Base-by-base conservation (phyloP, 2,113 vertebrate species). In the Hemiprocne comata region DNA sequence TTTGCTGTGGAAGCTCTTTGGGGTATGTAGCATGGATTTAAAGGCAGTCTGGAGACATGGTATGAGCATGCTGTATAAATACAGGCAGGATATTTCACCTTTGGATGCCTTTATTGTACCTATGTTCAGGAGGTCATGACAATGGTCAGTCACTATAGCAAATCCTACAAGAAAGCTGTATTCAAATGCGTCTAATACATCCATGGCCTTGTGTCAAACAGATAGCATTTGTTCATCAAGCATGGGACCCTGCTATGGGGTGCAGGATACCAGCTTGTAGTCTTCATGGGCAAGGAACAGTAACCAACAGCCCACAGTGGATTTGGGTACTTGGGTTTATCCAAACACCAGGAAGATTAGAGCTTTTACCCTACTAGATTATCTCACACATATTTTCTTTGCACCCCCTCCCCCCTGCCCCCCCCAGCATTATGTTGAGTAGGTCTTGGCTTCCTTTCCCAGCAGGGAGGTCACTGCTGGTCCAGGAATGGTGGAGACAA, bases 311-410 rank as follows among this genome's bases (percentile, higher is more conserved):
- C 40, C 44, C 4, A 1, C 3, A 33, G 20, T 31, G 58, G 15
- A 34, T 88, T 46, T 74, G 31, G 8, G 61, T 84, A 31, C 58
- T 66, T 58, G 36, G 48, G 12, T 78, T 85, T 3, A 2, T 66
- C 87, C 14, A n/a, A 85, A 48, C 87, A 46, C 18, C 21, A 42
- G 53, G 17, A 64, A 38, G 65, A 66, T 57, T 18, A 57, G 26
- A 65, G 42, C 5, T 85, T 87, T 81, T 64, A 28, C 51, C 31
- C 12, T 42, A 6, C 55, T 64, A 42, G 33, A 17, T 92, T 48
- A 36, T 81, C 33, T 85, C 33, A n/a, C 25, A 13, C 0, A 1
- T 28, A 17, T 19, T 62, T 4, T 0, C 33, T 62, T 12, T 48
- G 44, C 46, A 17, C 46, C 7, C 46, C 46, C 46, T 20, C 7